phyloP scores from a whole-genome alignment of 2,888 invertebrate genomes.

The Eilema sororculum region DNA sequence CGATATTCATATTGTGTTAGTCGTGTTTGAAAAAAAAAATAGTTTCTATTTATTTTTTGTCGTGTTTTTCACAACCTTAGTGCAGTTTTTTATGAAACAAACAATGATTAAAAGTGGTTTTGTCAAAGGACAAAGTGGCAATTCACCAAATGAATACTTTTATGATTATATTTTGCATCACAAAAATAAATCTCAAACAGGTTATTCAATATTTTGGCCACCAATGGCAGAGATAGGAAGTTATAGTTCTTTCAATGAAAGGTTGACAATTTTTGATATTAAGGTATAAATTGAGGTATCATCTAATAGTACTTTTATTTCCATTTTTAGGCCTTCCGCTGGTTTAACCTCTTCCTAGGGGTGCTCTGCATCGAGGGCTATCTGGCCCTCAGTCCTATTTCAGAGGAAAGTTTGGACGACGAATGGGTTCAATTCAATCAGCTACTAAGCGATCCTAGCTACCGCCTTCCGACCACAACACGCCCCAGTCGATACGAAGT shows the following conservation, averaged over 20 bases:
- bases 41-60: background rate
- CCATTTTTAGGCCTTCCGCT: conserved; percentile 64
- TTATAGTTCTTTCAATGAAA: background rate
- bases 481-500: conserved; percentile 85
- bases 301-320: background rate
- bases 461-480: conserved; percentile 81
- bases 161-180: background rate
- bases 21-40: background rate
- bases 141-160: background rate
- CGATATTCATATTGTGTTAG: background rate
- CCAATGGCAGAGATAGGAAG: background rate
- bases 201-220: background rate
- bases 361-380: conserved; percentile 66
- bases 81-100: background rate
- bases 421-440: conserved; percentile 71
- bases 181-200: background rate
- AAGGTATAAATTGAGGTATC: background rate
- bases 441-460: conserved; percentile 65
- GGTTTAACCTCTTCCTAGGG: conserved; percentile 66
- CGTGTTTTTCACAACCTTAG: background rate
- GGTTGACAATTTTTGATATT: background rate
- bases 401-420: conserved; percentile 53
- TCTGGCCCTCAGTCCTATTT: conserved; percentile 66
- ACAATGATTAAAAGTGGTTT: background rate
- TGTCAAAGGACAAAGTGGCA: background rate